These are phyloP conservation scores for Mythimna ferrago DNA, from an alignment of 2,888 invertebrate genomes.

Conservation along the genomic window DNA sequence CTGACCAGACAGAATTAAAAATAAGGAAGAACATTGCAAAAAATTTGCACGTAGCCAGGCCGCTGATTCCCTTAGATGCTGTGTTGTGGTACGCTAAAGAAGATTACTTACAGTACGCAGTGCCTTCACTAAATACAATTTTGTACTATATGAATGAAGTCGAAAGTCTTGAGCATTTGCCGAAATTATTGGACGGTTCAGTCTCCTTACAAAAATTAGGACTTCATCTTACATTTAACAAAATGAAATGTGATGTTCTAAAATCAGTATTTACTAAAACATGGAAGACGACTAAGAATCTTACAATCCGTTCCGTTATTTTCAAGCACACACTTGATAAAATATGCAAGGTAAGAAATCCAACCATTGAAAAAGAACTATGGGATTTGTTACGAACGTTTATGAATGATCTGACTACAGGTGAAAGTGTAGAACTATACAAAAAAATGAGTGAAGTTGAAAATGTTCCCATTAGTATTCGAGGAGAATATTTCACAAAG, in stretches of 20 bases:
- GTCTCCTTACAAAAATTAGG: constrained; percentile 75
- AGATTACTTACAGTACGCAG: constrained; percentile 79
- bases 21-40: constrained; percentile 78
- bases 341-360: constrained; percentile 70
- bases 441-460: constrained; percentile 62
- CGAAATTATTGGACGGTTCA: constrained; percentile 71
- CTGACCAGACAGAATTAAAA: constrained; percentile 70
- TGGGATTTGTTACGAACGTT: constrained; percentile 72
- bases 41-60: constrained; percentile 78
- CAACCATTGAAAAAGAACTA: constrained; percentile 65
- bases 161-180: constrained; percentile 67
- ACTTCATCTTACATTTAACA: constrained; percentile 71
- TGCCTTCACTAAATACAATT: constrained; percentile 78
- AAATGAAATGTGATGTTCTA: constrained; percentile 70
- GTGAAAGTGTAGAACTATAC: constrained; percentile 73
- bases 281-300: constrained; percentile 75
- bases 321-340: constrained; percentile 70
- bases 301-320: constrained; percentile 71
- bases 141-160: constrained; percentile 72
- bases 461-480: constrained; percentile 61
- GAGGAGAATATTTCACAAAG: constrained; percentile 64
- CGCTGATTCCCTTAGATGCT: constrained; percentile 70
- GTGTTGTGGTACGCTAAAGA: constrained; percentile 79
- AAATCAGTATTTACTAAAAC: constrained; percentile 67
- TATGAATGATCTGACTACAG: constrained; percentile 71